Base-by-base conservation (phyloP, 2,888 invertebrate genomes). In the Acanthosepion esculentum region DNA sequence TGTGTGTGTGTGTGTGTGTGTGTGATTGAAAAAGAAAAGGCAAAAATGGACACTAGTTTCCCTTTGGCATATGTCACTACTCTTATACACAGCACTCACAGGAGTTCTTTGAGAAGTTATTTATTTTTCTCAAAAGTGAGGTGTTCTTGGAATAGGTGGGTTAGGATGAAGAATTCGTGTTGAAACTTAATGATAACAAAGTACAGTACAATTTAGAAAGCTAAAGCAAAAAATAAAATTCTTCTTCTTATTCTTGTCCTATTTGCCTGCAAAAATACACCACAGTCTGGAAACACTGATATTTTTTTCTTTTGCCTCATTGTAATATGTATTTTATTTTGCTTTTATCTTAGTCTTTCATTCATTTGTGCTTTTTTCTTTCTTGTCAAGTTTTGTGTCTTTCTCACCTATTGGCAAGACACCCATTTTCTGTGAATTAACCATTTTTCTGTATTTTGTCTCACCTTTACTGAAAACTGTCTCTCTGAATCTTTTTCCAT, bases 131-230 rank as follows among this genome's bases (percentile, higher is more conserved):
- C 2, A 10, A 10, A 78, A 78, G 78, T 23, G 8, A 29, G 26
- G 10, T 8, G 10, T 78, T 29, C 29, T n/a, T 10, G 15, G 10
- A 7, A 18, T 15, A n/a, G 15, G 78, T 33, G n/a, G 15, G 78
- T n/a, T n/a, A 15, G 78, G 12, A 15, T 78, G 12, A n/a, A 7
- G n/a, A 1, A 78, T 78, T n/a, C 7, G n/a, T 33, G 12, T 15
- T 78, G 78, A n/a, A 33, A 78, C 78, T 78, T 78, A 78, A 78
- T 78, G 78, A 33, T 78, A 78, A 78, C 78, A n/a, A 78, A 78
- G n/a, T n/a, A 78, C 15, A n/a, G 78, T 15, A 78, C 78, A 78
- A 78, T 78, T 33, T 33, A 78, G 78, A 78, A 78, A 78, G n/a
- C 12, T 78, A 78, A 78, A 12, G 15, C 8, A 78, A 78, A 78